A percentile compares a stretch with the other conserved stretches of the same genome.
Evolutionary conservation across 2,797 vertebrate species (phyloP).

Genomic region (Moxostoma hubbsi): DNA sequence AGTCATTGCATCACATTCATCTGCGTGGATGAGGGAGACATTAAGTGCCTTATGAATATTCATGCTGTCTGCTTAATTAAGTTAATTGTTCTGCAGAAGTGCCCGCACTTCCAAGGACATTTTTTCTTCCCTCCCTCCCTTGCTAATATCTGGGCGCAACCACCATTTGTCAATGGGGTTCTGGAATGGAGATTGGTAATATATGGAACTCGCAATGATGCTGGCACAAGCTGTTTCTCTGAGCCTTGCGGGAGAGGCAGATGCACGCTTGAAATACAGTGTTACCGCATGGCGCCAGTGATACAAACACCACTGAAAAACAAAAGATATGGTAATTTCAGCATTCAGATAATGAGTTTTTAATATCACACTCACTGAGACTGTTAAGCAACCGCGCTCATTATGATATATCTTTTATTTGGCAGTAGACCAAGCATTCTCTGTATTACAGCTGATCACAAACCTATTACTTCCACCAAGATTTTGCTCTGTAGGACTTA

Average conservation of each 20-base stretch:
- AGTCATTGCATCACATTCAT: slow-evolving; percentile 91
- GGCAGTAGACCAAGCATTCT: slow-evolving; percentile 14
- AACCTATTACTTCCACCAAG: background rate
- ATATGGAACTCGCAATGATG: slow-evolving; percentile 52
- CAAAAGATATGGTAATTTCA: slow-evolving; percentile 48
- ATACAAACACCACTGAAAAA: slow-evolving; percentile 34
- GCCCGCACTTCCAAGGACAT: slow-evolving; percentile 87
- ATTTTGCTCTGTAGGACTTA: slow-evolving; percentile 16
- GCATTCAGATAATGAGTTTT: slow-evolving; percentile 44
- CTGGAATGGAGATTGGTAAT: slow-evolving; percentile 65
- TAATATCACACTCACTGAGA: slow-evolving; percentile 42
- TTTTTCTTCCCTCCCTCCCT: slow-evolving; percentile 56
- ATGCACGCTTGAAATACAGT: slow-evolving; percentile 52
- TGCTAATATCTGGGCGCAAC: slow-evolving; percentile 65
- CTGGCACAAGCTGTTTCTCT: slow-evolving; percentile 57
- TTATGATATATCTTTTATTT: slow-evolving; percentile 37
- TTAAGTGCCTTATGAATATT: slow-evolving; percentile 93
- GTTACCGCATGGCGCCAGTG: slow-evolving; percentile 8
- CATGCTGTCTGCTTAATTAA: slow-evolving; percentile 91
- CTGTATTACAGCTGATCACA: slow-evolving; percentile 21
- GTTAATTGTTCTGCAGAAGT: slow-evolving; percentile 92
- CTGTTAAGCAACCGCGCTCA: slow-evolving; percentile 37
- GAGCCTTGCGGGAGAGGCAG: slow-evolving; percentile 49
- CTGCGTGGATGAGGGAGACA: slow-evolving; percentile 87
- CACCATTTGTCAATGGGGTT: slow-evolving; percentile 70